These are phyloP conservation scores for Coccyzus lansbergi DNA, from an alignment of 2,797 vertebrate genomes.

Conservation along the genomic window DNA sequence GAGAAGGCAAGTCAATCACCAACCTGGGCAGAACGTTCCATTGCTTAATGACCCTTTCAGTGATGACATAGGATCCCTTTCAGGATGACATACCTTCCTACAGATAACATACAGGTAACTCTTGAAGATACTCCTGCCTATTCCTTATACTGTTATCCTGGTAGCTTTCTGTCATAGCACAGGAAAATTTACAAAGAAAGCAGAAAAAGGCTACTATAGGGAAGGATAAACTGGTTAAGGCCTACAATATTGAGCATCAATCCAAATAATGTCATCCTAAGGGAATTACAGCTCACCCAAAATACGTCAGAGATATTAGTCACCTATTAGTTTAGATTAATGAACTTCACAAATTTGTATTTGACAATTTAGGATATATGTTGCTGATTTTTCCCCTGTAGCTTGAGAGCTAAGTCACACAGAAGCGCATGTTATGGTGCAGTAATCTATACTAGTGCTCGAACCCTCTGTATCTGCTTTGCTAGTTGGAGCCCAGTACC, in stretches of 20 bases:
- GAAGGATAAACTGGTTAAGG: not conserved
- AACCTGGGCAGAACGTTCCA: too few relatives aligned
- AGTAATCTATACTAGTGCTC: rapidly evolving
- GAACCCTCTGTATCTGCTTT: not conserved
- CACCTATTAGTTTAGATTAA: not conserved
- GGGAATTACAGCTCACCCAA: not conserved
- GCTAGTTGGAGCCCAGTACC: not conserved
- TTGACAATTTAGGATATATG: not conserved
- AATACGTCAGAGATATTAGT: not conserved
- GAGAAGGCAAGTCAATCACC: too few relatives aligned
- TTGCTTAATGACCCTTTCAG: too few relatives aligned
- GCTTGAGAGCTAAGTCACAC: not conserved
- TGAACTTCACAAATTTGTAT: not conserved
- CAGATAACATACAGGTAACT: not conserved
- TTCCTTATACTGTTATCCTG: not conserved
- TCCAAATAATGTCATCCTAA: not conserved
- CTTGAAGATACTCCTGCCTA: not conserved
- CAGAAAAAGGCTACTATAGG: not conserved
- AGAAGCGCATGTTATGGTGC: rapidly evolving
- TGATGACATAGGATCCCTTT: too few relatives aligned
- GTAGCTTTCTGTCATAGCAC: not conserved
- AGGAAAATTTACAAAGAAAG: not conserved
- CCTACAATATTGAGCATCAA: not conserved
- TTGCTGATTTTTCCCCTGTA: rapidly evolving
- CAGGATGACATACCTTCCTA: rapidly evolving